These are phyloP conservation scores for Euclidia mi DNA, from an alignment of 2,888 invertebrate species.

Conservation along the genomic window DNA sequence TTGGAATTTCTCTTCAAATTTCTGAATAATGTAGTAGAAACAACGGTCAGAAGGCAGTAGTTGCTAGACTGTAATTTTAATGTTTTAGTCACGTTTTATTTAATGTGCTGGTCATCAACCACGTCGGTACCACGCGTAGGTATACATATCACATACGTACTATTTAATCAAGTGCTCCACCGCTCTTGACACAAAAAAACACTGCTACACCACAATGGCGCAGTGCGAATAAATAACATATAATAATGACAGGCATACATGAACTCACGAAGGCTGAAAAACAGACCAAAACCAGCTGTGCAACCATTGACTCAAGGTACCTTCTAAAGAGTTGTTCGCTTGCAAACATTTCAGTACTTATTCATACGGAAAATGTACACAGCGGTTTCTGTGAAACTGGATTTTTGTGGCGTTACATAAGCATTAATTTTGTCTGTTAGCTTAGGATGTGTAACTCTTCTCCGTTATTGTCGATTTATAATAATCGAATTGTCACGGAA, in stretches of 20 bases:
- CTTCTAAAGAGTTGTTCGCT: conserved; percentile 25
- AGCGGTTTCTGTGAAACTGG: conserved; percentile 16
- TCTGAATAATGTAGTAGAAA: too few relatives aligned
- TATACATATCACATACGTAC: conserved; percentile 11
- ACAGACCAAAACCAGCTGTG: conserved; percentile 45
- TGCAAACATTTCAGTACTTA: conserved; percentile 24
- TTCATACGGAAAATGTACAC: conserved; percentile 17
- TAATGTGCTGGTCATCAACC: conserved; percentile 12
- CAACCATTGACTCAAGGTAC: conserved; percentile 36
- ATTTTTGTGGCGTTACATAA: conserved; percentile 5
- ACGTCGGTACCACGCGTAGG: too few relatives aligned
- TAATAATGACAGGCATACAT: conserved; percentile 32
- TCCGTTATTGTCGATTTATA: too few relatives aligned
- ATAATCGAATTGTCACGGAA: too few relatives aligned
- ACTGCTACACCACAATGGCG: conserved; percentile 30
- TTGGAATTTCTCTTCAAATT: too few relatives aligned
- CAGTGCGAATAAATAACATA: conserved; percentile 44
- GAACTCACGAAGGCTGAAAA: conserved; percentile 50
- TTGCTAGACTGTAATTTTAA: conserved; percentile 16
- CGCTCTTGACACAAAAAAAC: conserved; percentile 47
- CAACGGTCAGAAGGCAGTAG: too few relatives aligned
- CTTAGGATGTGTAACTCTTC: not conserved
- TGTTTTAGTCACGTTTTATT: conserved; percentile 22
- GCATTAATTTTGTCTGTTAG: conserved; percentile 5
- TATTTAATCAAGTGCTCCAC: conserved; percentile 50